phyloP scores from a whole-genome alignment of 1,140 invertebrate species.

The Apis cerana region DNA sequence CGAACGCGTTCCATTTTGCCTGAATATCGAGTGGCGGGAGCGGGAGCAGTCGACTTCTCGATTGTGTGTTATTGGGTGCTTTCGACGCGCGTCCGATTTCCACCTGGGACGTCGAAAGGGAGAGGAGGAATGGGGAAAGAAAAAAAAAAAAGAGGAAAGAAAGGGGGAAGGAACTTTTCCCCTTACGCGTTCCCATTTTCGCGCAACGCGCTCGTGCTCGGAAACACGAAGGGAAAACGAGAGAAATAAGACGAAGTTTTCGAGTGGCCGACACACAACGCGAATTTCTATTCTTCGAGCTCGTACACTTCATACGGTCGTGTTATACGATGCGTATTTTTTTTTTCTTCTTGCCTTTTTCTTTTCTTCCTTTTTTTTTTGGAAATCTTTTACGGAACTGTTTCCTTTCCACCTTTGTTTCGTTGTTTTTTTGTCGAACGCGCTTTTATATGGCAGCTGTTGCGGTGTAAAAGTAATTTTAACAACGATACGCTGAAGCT shows the following conservation, averaged over 20 bases:
- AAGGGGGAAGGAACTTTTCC: not conserved
- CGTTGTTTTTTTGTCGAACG: not conserved
- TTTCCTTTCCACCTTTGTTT: not conserved
- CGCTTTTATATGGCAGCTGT: not conserved
- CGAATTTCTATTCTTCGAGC: slow-evolving; percentile 4
- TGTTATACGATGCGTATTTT: not conserved
- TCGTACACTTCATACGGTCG: not conserved
- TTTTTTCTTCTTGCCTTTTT: not conserved
- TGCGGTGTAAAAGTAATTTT: not conserved
- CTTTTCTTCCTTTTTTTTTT: not conserved
- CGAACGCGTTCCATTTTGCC: slow-evolving; percentile 55
- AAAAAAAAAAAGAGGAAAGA: too few relatives aligned
- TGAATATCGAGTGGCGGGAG: slow-evolving; percentile 60
- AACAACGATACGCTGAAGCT: not conserved
- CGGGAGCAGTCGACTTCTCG: slow-evolving; percentile 55
- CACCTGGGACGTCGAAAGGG: not conserved
- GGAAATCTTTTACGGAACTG: not conserved
- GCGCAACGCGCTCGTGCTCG: not conserved
- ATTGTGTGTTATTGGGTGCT: slow-evolving; percentile 61
- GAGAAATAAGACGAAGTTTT: slow-evolving; percentile 4
- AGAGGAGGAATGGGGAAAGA: not conserved
- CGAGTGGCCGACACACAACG: not conserved
- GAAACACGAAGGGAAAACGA: not conserved
- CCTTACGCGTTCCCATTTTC: slow-evolving; percentile 42
- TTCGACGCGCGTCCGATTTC: slow-evolving; percentile 51